phyloP scores from a whole-genome alignment of 2,888 invertebrate genomes.

The Isoperla grammatica region DNA sequence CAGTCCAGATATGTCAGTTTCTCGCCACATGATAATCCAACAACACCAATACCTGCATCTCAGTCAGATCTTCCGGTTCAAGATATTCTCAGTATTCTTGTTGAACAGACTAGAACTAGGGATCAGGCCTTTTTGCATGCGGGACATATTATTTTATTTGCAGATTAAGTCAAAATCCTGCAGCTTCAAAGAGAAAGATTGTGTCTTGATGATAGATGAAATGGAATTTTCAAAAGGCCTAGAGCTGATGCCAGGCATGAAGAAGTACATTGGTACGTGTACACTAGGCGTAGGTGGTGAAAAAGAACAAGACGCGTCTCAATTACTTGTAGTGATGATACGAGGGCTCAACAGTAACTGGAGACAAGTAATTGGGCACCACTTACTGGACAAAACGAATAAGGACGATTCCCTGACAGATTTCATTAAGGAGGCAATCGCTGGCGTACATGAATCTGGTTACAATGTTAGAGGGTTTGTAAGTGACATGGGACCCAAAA shows the following conservation, averaged over 20 bases:
- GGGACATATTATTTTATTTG: not conserved
- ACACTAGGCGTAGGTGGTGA: not conserved
- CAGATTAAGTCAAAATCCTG: not conserved
- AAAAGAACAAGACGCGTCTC: not conserved
- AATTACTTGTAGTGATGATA: slow-evolving; percentile 7
- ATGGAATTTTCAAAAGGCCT: slow-evolving; percentile 3
- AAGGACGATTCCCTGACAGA: not conserved
- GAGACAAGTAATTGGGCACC: slow-evolving; percentile 14
- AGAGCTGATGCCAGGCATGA: not conserved
- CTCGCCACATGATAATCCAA: too few species aligned
- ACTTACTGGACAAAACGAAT: not conserved
- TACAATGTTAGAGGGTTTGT: slow-evolving; percentile 4
- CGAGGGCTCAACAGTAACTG: slow-evolving; percentile 11
- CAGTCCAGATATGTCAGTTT: too few species aligned
- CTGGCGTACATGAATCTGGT: slow-evolving; percentile 1
- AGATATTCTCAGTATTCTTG: too few species aligned
- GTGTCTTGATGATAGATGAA: not conserved
- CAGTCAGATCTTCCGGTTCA: too few species aligned
- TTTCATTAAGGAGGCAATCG: not conserved
- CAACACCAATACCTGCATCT: too few species aligned
- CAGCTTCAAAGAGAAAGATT: not conserved
- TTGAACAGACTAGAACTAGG: too few species aligned
- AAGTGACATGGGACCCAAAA: slow-evolving; percentile 18
- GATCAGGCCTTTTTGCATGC: not conserved
- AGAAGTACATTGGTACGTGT: not conserved